phyloP scores from a whole-genome alignment of 2,888 invertebrate species.

The Sphecodes monilicornis region DNA sequence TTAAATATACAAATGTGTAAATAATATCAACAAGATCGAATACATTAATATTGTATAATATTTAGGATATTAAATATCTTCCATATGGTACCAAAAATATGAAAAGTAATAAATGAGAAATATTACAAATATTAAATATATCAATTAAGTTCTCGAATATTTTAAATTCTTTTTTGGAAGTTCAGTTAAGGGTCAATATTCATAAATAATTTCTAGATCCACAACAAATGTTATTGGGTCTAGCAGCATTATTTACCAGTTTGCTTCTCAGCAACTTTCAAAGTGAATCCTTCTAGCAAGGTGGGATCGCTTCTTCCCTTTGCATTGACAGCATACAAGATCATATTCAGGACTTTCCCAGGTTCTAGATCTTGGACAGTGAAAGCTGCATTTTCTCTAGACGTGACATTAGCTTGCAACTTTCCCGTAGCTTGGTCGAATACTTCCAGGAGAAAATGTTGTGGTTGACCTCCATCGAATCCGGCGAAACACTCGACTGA shows the following conservation, averaged over 20 bases:
- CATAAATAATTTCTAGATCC: neutral
- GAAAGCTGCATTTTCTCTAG: constrained; percentile 89
- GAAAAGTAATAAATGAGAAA: no score
- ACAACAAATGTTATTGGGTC: neutral
- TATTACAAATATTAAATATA: no score
- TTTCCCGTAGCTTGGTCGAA: constrained; percentile 88
- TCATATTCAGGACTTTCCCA: constrained; percentile 91
- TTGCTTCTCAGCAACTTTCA: constrained; percentile 91
- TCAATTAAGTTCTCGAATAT: no score
- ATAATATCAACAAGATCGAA: no score
- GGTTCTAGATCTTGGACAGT: constrained; percentile 92
- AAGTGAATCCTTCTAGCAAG: constrained; percentile 89
- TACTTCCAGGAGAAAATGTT: constrained; percentile 90
- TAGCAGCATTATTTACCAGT: constrained; percentile 87
- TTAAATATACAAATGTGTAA: no score
- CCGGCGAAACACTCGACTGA: constrained; percentile 90
- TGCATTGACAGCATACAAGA: constrained; percentile 93
- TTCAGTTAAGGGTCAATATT: neutral
- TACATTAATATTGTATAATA: no score
- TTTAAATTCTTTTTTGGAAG: no score
- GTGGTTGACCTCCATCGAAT: constrained; percentile 92
- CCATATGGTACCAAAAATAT: no score
- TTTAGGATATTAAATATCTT: no score
- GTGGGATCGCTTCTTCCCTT: constrained; percentile 92
- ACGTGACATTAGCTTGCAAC: constrained; percentile 89